Percentiles rank a stretch among this genome's conserved stretches.
These are phyloP conservation scores for Lipophrys pholis DNA, from an alignment of 2,113 vertebrate species.

Conservation along the genomic window DNA sequence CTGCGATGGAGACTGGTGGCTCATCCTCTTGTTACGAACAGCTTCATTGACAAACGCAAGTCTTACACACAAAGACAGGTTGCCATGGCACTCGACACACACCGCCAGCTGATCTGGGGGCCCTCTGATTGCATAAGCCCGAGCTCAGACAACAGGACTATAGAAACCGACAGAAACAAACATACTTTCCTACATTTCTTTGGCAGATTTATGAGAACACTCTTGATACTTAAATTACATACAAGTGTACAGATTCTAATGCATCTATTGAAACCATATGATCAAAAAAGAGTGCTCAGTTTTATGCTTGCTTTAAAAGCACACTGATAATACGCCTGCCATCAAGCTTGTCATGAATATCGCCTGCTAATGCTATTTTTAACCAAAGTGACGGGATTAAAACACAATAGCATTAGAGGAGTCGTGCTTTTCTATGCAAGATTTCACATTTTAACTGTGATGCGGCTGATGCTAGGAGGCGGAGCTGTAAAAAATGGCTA, in stretches of 20 bases:
- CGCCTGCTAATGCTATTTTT: slow-evolving; percentile 3
- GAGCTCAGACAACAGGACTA: slow-evolving; percentile 56
- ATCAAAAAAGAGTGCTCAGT: too few species aligned
- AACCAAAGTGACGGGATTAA: neutral
- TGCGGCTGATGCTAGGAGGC: slow-evolving; percentile 5
- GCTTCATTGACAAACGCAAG: slow-evolving; percentile 55
- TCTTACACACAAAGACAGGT: slow-evolving; percentile 62
- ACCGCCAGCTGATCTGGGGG: slow-evolving; percentile 56
- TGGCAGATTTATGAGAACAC: slow-evolving; percentile 3
- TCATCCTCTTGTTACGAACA: slow-evolving; percentile 55
- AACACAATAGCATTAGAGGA: slow-evolving; percentile 17
- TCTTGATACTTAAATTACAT: neutral
- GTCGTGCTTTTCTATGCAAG: neutral
- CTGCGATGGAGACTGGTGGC: slow-evolving; percentile 28
- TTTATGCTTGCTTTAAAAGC: too few species aligned
- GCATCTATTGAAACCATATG: neutral
- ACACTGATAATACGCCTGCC: neutral
- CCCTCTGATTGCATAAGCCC: slow-evolving; percentile 67
- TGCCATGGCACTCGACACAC: slow-evolving; percentile 65
- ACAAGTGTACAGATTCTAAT: neutral
- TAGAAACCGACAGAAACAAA: slow-evolving; percentile 37
- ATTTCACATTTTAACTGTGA: neutral
- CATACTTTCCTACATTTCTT: slow-evolving; percentile 15
- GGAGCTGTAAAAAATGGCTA: slow-evolving; percentile 16
- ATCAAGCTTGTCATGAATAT: neutral